Base-by-base conservation (phyloP, 2,797 vertebrate species). In the Lagodon rhomboides region DNA sequence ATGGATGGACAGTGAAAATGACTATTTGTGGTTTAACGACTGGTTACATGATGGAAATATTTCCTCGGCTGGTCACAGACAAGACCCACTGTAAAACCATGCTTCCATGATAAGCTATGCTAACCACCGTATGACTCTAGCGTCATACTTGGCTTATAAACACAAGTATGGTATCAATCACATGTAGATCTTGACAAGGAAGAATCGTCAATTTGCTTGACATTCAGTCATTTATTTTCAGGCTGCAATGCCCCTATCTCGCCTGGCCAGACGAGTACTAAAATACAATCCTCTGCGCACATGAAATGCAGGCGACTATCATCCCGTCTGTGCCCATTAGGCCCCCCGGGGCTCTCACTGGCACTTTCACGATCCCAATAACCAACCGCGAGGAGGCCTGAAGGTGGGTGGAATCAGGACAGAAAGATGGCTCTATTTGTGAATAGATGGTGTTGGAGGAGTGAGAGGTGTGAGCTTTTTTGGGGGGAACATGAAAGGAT, bases 361-460 rank as follows among this genome's bases (percentile, higher is more conserved):
- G 66, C 63, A 73, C 65, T 70, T 55, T 67, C 34, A 43, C 23
- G 56, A 53, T 74, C 68, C 47, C 68, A 73, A 68, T 75, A 75
- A 83, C 59, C 44, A 55, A 27, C 64, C 84, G 67, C 25, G 51
- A 55, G 23, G 15, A 61, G 13, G 76, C 62, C 44, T 27, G 22
- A 18, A 73, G 43, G 53, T 72, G 30, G 30, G 27, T 55, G 68
- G 23, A 66, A 56, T 74, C 20, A 22, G 43, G 25, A 43, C 8
- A 8, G 66, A 62, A 56, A 46, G 53, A 56, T 60, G 22, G 61
- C 50, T 80, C 27, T 58, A 34, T 80, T 70, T 81, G 61, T 46
- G 12, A 13, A 9, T 5, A 27, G 58, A 51, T 61, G 41, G 12
- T 49, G 60, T 59, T 23, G 38, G 43, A 55, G 20, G 59, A 55